These are phyloP conservation scores for Ardeotis arabs DNA, from an alignment of 2,113 vertebrate genomes.

Conservation along the genomic window DNA sequence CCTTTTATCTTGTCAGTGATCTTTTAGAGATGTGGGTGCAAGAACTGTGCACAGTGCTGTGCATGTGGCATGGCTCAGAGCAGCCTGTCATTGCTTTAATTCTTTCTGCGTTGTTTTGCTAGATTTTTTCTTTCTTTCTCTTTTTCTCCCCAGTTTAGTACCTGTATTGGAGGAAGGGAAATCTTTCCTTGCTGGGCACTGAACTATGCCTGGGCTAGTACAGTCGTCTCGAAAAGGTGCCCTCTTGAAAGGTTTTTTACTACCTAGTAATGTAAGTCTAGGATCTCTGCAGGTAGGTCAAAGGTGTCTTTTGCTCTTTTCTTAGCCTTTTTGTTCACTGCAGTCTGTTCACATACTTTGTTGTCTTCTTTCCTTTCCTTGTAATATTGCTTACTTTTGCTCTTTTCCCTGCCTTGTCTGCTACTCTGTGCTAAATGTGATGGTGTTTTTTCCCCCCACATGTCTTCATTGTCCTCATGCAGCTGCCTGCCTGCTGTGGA, in stretches of 20 bases:
- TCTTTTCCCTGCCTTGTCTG: neutral
- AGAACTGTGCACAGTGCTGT: neutral
- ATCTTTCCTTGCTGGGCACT: neutral
- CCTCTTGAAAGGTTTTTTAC: neutral
- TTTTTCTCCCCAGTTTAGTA: neutral
- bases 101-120: neutral
- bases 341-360: neutral
- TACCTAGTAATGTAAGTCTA: neutral
- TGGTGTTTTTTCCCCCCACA: neutral
- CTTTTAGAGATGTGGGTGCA: neutral
- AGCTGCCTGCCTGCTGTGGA: neutral
- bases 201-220: neutral
- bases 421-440: neutral
- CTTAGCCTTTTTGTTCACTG: neutral
- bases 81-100: neutral
- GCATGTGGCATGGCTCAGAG: neutral
- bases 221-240: neutral
- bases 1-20: neutral
- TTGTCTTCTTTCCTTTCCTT: neutral
- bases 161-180: neutral
- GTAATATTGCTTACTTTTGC: neutral
- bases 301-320: neutral
- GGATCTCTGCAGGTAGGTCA: neutral
- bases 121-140: neutral
- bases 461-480: neutral